Conservation (phyloP, 2,113 vertebrate species). For the Stictonetta naevosa region DNA sequence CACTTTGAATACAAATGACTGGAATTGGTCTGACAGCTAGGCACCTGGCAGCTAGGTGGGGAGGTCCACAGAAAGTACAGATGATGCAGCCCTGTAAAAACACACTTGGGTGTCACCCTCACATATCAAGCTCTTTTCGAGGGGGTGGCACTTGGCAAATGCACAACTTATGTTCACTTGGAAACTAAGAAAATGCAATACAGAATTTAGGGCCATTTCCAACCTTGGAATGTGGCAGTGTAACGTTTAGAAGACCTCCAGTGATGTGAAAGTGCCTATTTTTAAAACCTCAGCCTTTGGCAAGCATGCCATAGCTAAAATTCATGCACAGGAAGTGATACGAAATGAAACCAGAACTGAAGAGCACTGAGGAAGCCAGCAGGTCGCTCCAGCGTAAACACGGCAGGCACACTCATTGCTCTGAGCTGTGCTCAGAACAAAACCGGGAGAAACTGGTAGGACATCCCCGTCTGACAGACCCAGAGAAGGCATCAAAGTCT, state of each 20-base stretch:
- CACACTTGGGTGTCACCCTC: background rate
- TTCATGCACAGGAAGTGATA: background rate
- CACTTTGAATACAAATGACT: background rate
- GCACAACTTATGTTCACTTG: background rate
- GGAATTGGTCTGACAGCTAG: background rate
- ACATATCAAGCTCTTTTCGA: background rate
- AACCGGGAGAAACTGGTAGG: accelerated
- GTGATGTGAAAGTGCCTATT: background rate
- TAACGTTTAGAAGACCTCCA: background rate
- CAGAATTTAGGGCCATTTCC: background rate
- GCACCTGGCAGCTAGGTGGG: accelerated
- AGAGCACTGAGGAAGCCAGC: background rate
- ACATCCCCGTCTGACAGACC: background rate
- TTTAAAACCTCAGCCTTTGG: background rate
- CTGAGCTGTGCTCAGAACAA: background rate
- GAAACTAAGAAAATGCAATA: background rate
- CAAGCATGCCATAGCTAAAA: background rate
- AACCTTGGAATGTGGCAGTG: accelerated
- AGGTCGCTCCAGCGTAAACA: background rate
- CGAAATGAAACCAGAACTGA: background rate
- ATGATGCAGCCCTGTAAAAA: background rate
- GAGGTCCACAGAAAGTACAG: background rate
- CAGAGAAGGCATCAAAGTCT: background rate
- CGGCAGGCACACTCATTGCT: accelerated
- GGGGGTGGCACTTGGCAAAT: background rate